phyloP scores from a whole-genome alignment of 2,888 invertebrate genomes.

The Phyto melanocephala region DNA sequence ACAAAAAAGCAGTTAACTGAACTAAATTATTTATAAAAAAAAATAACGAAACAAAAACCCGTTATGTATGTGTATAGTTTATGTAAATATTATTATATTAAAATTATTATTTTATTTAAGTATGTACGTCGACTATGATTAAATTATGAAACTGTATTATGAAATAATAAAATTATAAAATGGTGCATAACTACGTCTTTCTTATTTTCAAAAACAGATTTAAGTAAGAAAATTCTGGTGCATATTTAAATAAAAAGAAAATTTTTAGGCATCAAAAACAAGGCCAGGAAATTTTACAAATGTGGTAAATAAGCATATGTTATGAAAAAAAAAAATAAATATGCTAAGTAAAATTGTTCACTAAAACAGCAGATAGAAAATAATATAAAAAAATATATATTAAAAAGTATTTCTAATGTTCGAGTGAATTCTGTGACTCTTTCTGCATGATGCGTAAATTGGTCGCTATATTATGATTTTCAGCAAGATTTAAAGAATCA shows the following conservation, averaged over 20 bases:
- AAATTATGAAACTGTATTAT: constrained; percentile 30
- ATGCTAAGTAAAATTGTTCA: too few relatives aligned
- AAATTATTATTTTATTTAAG: constrained; percentile 34
- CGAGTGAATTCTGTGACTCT: constrained; percentile 4
- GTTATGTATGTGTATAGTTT: constrained; percentile 38
- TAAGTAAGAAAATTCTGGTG: too few relatives aligned
- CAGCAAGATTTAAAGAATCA: constrained; percentile 69
- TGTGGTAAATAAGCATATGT: too few relatives aligned
- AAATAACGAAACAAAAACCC: background rate
- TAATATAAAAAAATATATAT: background rate
- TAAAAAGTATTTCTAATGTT: constrained; percentile 30
- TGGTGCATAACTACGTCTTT: constrained; percentile 25
- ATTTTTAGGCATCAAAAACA: too few relatives aligned
- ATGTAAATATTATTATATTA: constrained; percentile 24
- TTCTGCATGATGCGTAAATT: constrained; percentile 2
- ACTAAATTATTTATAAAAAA: background rate
- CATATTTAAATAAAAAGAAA: too few relatives aligned
- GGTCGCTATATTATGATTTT: constrained; percentile 10
- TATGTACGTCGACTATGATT: constrained; percentile 40
- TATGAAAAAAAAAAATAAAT: too few relatives aligned
- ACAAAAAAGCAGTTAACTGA: constrained; percentile 18
- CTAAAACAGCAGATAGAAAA: background rate
- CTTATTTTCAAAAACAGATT: too few relatives aligned
- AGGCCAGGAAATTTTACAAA: too few relatives aligned
- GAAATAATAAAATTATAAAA: constrained; percentile 38